Percentiles rank a stretch among this genome's conserved stretches.
Conservation (phyloP, 2,797 vertebrate genomes). For the Gastrophryne carolinensis region DNA sequence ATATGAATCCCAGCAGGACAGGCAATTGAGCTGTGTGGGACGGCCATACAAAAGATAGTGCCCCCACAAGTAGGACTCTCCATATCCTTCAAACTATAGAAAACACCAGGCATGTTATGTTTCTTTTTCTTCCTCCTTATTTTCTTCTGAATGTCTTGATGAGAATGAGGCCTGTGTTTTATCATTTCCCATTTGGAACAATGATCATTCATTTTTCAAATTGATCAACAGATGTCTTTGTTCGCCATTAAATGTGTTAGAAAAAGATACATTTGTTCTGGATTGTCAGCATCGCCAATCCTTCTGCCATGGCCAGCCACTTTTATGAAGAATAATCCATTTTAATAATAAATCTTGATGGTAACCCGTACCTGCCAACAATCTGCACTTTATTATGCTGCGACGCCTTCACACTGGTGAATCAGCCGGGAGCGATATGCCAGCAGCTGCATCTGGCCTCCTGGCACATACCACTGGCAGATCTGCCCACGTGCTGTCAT, state of each 20-base stretch:
- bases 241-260: constrained; percentile 31
- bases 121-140: background rate
- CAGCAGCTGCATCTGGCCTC: constrained; percentile 57
- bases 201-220: constrained; percentile 9
- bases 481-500: constrained; percentile 49
- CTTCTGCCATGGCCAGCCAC: background rate
- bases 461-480: constrained; percentile 47
- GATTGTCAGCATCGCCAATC: constrained; percentile 1
- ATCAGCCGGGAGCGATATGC: constrained; percentile 39
- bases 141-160: constrained; percentile 15
- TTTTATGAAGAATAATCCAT: constrained; percentile 42
- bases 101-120: background rate
- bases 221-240: constrained; percentile 46
- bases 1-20: no score
- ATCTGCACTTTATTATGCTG: constrained; percentile 43
- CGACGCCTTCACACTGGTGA: constrained; percentile 46
- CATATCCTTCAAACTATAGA: background rate
- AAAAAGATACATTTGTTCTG: constrained; percentile 30
- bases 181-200: constrained; percentile 13
- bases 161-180: background rate
- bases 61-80: no score
- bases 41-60: no score
- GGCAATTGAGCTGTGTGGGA: no score
- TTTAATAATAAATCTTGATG: constrained; percentile 47
- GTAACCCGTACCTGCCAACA: constrained; percentile 37